A percentile compares a stretch with the other conserved stretches of the same genome.
Conservation (phyloP, 2,797 vertebrate species). For the Gallirallus australis region DNA sequence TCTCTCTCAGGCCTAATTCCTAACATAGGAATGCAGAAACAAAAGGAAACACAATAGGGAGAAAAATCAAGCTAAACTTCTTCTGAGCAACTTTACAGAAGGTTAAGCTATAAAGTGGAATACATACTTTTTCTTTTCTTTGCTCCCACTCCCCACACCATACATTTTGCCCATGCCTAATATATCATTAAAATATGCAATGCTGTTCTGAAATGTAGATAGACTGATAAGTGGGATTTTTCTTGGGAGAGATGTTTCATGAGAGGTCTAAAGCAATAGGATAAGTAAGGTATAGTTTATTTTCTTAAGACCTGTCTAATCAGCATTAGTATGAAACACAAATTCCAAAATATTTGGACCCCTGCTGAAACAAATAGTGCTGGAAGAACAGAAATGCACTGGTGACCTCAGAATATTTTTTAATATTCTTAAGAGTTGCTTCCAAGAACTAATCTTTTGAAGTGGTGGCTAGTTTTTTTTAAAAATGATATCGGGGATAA, state of each 20-base stretch:
- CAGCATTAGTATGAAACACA: neutral
- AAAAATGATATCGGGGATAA: neutral
- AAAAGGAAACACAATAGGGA: constrained; percentile 31
- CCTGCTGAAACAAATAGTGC: neutral
- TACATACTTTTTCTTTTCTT: neutral
- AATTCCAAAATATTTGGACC: constrained; percentile 45
- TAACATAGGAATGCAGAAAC: constrained; percentile 28
- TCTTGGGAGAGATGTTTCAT: neutral
- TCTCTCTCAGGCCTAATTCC: constrained; percentile 33
- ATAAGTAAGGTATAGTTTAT: constrained; percentile 43
- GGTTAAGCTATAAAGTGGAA: neutral
- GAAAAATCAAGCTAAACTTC: constrained; percentile 33
- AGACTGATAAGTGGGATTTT: neutral
- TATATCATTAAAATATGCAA: neutral
- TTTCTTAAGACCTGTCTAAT: constrained; percentile 26
- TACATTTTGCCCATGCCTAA: neutral
- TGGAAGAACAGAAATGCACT: neutral
- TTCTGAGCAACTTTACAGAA: neutral
- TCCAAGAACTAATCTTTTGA: constrained; percentile 23
- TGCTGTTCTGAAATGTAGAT: neutral
- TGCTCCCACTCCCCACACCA: too few relatives aligned
- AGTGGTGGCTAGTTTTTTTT: neutral
- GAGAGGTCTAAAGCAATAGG: neutral
- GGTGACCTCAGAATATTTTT: constrained; percentile 3
- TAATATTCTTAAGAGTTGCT: constrained; percentile 1